These are phyloP conservation scores for Callinectes sapidus DNA, from an alignment of 2,888 invertebrate genomes.

Conservation along the genomic window DNA sequence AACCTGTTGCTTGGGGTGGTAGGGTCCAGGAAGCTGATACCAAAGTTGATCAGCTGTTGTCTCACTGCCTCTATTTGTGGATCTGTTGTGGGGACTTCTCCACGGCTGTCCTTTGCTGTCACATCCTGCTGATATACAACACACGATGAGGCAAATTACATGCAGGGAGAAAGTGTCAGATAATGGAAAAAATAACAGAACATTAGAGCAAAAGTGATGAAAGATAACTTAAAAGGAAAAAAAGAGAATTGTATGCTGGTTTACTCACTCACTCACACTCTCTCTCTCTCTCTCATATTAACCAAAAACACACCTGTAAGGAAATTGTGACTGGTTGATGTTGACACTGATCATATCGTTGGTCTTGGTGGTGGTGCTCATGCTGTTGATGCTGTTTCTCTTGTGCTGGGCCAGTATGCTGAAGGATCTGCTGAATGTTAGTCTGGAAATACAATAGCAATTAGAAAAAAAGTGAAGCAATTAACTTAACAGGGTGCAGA, in stretches of 20 bases:
- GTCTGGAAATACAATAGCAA: not conserved
- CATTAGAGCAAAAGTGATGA: no score
- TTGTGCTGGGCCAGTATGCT: not conserved
- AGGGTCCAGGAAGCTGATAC: conserved; percentile 60
- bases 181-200: no score
- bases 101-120: not conserved
- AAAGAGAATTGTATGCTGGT: no score
- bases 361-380: not conserved
- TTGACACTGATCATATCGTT: not conserved
- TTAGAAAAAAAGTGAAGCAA: not conserved
- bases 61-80: conserved; percentile 55
- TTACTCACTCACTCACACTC: not conserved
- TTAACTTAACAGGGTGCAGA: no score
- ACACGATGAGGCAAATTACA: not conserved
- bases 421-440: conserved; percentile 21
- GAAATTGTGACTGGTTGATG: not conserved
- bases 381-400: not conserved
- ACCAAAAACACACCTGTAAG: not conserved
- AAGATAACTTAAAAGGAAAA: no score
- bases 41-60: conserved; percentile 50
- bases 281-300: not conserved
- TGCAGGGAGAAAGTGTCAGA: not conserved
- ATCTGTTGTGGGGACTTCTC: conserved; percentile 1
- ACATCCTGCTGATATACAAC: not conserved
- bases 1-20: conserved; percentile 25